Evolutionary conservation across 2,888 invertebrate species (phyloP).

Genomic region (Melinaea menophilus): DNA sequence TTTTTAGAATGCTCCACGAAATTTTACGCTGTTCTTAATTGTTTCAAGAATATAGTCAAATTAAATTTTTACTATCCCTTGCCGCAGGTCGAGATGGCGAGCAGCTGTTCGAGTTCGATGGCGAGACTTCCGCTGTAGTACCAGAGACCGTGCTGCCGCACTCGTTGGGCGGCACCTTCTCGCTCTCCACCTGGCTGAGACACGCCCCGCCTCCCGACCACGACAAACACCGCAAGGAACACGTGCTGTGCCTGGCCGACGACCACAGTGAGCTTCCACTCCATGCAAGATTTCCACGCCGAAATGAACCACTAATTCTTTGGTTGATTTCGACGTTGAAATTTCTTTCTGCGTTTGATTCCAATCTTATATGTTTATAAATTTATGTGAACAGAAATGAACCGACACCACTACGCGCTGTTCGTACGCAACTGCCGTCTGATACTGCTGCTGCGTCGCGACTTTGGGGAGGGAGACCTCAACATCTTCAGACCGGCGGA

Average conservation of each 20-base stretch:
- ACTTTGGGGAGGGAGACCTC: constrained; percentile 94
- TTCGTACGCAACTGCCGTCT: constrained; percentile 98
- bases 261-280: constrained; percentile 88
- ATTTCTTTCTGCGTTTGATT: too few species aligned
- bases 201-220: constrained; percentile 88
- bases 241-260: constrained; percentile 97
- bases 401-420: constrained; percentile 98
- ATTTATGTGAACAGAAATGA: constrained; percentile 86
- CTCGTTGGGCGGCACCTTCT: constrained; percentile 88
- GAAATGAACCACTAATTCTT: constrained; percentile 83
- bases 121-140: constrained; percentile 88
- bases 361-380: background rate
- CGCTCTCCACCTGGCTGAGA: constrained; percentile 96
- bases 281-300: too few species aligned
- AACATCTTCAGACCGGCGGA: constrained; percentile 98
- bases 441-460: constrained; percentile 92
- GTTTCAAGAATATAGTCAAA: too few species aligned
- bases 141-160: constrained; percentile 87
- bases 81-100: constrained; percentile 83
- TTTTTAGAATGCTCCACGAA: background rate
- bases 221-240: constrained; percentile 96
- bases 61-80: too few species aligned
- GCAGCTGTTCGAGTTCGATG: constrained; percentile 97
- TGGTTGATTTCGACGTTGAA: too few species aligned
- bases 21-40: too few species aligned